Base-by-base conservation (phyloP, 1,140 invertebrate genomes). In the Tetragonula clypearis region DNA sequence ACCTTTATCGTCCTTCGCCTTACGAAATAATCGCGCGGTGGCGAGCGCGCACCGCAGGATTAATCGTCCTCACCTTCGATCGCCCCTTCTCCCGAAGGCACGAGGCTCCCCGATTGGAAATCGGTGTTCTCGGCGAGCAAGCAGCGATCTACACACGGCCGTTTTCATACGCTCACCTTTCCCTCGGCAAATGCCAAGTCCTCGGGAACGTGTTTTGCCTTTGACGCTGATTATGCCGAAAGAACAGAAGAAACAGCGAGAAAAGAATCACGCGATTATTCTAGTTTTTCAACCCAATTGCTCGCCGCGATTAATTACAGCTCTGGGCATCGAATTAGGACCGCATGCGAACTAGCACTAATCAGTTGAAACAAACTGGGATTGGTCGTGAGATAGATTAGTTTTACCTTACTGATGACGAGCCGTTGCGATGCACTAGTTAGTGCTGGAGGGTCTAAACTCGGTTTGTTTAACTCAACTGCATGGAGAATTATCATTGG, bases 1-100 rank as follows among this genome's bases (percentile, higher is more conserved):
- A 83, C 91, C 90, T 92, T 88, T 88, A 87, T 91, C 87, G 91
- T 92, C 91, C 91, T 92, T 92, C 90, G 87, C 85, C 82, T 91
- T 92, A 87, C 90, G 91, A 92, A 92, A 92, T 85, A 87, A 90
- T 90, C 75, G 72, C 55, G 80, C 26, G 53, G 35, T 5, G 35
- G 69, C 23, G 55, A 30, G 19, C 66, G 75, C 26, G 58, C 83
- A 83, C 87, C 87, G 87, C 74, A 82, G 88, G 87, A 90, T 89
- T 87, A 82, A 90, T 89, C 87, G 82, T 81, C 75, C 77, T 88
- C 84, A 86, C 87, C 87, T 88, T 85, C 82, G 87, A 80, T 88
- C 87, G 66, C 60, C 68, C 73, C 84, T 62, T 58, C 53, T 56
- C 35, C 19, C 26, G 23, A 55, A 9, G 19, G 30, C 66, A 26